A percentile compares a stretch with the other conserved stretches of the same genome.
Conservation (phyloP, 2,797 vertebrate genomes). For the Cuculus canorus region DNA sequence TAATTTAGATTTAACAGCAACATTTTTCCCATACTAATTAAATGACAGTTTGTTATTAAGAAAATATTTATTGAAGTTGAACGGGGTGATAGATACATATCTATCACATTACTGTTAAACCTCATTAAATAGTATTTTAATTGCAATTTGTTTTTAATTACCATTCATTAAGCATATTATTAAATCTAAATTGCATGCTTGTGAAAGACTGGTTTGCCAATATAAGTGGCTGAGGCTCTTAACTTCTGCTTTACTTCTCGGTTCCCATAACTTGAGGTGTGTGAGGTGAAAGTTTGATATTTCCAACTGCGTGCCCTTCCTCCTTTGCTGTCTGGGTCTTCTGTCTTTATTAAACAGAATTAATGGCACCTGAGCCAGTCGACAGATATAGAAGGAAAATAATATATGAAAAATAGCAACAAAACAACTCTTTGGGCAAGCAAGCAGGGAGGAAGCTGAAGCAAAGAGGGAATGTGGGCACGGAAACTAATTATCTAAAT, state of each 20-base stretch:
- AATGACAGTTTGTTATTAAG: slow-evolving; percentile 81
- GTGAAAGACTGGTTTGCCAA: slow-evolving; percentile 64
- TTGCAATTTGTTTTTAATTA: slow-evolving; percentile 82
- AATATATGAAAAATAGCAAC: not conserved
- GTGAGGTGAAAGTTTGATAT: not conserved
- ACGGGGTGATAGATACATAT: slow-evolving; percentile 74
- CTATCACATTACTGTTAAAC: slow-evolving; percentile 77
- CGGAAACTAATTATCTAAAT: not conserved
- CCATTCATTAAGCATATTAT: slow-evolving; percentile 80
- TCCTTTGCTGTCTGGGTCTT: not conserved
- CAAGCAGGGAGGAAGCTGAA: not conserved
- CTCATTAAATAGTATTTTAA: slow-evolving; percentile 79
- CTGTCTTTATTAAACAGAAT: not conserved
- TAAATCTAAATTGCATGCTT: slow-evolving; percentile 76
- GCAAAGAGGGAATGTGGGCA: not conserved
- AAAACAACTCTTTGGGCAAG: not conserved
- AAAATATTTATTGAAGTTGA: slow-evolving; percentile 82
- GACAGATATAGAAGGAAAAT: not conserved
- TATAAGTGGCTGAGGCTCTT: slow-evolving; percentile 36
- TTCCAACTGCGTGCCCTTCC: not conserved
- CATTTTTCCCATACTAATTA: slow-evolving; percentile 78
- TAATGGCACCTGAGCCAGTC: not conserved
- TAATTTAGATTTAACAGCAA: slow-evolving; percentile 78
- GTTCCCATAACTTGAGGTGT: not conserved
- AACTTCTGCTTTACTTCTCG: not conserved